Evolutionary conservation across 2,113 vertebrate species (phyloP).

Genomic region (Lichenostomus cassidix): DNA sequence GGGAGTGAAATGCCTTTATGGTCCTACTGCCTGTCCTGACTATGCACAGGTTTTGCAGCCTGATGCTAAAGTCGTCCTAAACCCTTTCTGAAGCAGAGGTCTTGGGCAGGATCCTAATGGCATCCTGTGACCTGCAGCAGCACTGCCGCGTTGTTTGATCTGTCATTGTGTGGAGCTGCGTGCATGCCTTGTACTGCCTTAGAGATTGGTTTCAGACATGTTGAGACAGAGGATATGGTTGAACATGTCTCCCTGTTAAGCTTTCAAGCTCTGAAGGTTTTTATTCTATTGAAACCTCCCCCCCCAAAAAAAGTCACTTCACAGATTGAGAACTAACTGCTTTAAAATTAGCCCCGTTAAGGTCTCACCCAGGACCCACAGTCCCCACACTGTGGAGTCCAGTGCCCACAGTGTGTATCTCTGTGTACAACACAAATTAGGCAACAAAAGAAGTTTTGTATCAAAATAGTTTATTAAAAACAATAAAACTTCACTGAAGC

Average conservation of each 20-base stretch:
- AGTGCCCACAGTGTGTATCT: fast-evolving
- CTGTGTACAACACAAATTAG: background rate
- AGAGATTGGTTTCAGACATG: background rate
- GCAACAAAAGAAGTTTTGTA: conserved; percentile 42
- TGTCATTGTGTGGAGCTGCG: fast-evolving
- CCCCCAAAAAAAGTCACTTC: background rate
- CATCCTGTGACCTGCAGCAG: background rate
- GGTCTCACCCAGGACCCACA: background rate
- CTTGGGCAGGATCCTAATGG: background rate
- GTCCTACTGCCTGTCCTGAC: too few species aligned
- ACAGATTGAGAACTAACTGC: background rate
- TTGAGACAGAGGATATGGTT: background rate
- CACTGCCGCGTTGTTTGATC: background rate
- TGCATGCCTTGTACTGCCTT: background rate
- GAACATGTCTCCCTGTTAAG: background rate
- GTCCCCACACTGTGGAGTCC: background rate
- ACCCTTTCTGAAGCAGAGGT: background rate
- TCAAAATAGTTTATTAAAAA: conserved; percentile 82
- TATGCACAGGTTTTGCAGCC: background rate
- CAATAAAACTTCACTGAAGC: conserved; percentile 67
- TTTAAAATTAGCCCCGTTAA: background rate
- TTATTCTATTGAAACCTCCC: background rate
- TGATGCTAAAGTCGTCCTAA: background rate
- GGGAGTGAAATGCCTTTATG: background rate
- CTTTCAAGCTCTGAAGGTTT: background rate